Conservation (phyloP, 1,140 invertebrate species). For the Melipona quadrifasciata region DNA sequence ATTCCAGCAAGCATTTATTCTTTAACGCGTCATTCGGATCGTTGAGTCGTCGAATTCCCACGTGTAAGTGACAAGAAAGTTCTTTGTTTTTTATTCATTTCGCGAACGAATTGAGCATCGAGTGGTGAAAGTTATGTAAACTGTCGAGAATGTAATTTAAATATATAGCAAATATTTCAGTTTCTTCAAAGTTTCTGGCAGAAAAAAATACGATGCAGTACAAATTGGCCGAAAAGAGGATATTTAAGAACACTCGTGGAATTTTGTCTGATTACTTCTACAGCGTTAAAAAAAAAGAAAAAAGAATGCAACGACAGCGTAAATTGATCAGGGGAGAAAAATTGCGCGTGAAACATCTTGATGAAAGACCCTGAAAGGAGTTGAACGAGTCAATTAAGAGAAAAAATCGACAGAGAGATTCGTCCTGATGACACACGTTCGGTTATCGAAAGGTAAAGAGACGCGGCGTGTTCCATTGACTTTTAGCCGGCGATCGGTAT, state of each 20-base stretch:
- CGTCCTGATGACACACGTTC: neutral
- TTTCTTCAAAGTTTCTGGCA: too few relatives aligned
- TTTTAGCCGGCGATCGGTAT: slow-evolving; percentile 39
- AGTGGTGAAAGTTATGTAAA: neutral
- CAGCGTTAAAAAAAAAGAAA: neutral
- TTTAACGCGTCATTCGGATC: neutral
- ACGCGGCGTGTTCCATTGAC: slow-evolving; percentile 42
- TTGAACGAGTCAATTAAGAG: rapidly evolving
- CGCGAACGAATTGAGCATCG: neutral
- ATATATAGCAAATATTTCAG: too few relatives aligned
- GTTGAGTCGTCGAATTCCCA: neutral
- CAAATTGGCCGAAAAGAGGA: too few relatives aligned
- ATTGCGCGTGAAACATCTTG: neutral
- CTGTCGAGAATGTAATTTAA: too few relatives aligned
- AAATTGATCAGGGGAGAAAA: neutral
- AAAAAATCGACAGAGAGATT: too few relatives aligned
- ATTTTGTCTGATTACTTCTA: neutral
- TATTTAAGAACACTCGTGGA: neutral
- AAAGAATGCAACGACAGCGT: neutral
- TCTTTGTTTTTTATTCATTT: neutral
- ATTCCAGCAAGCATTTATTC: neutral
- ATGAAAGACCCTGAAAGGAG: neutral
- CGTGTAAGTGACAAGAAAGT: neutral
- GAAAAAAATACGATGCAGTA: too few relatives aligned
- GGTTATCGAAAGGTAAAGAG: neutral